phyloP scores from a whole-genome alignment of 2,797 vertebrate genomes.

The Loriculus beryllinus region DNA sequence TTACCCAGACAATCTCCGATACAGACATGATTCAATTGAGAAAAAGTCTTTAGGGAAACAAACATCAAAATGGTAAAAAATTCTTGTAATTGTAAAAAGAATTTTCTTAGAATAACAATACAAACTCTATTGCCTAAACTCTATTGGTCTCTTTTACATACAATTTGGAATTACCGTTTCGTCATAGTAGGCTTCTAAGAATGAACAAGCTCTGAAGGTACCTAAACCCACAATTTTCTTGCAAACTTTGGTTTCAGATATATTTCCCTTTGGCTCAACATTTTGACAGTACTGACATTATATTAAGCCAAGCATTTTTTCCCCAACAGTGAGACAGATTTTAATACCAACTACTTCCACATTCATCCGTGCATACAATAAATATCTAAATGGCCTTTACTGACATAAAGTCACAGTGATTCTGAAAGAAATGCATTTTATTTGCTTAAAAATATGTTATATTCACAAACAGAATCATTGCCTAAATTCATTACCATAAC shows the following conservation, averaged over 20 bases:
- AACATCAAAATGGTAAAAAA: not conserved
- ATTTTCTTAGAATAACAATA: not conserved
- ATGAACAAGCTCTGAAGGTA: not conserved
- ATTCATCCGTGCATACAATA: not conserved
- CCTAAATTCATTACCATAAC: not conserved
- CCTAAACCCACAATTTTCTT: not conserved
- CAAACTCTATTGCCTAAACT: not conserved
- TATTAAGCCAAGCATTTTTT: not conserved
- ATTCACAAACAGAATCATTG: not conserved
- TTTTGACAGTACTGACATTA: not conserved
- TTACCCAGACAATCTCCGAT: not conserved
- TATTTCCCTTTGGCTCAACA: not conserved
- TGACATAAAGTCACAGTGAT: not conserved
- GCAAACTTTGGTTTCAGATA: not conserved
- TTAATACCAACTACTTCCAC: not conserved
- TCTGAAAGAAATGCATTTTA: not conserved
- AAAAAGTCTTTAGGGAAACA: not conserved
- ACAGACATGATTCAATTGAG: not conserved
- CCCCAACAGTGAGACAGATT: not conserved
- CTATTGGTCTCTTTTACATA: not conserved
- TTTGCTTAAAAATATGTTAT: conserved; percentile 6
- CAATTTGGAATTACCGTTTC: not conserved
- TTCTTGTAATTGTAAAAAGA: not conserved
- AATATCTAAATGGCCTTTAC: not conserved
- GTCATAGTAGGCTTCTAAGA: not conserved